phyloP scores from a whole-genome alignment of 2,797 vertebrate genomes.

The Momotus momota region DNA sequence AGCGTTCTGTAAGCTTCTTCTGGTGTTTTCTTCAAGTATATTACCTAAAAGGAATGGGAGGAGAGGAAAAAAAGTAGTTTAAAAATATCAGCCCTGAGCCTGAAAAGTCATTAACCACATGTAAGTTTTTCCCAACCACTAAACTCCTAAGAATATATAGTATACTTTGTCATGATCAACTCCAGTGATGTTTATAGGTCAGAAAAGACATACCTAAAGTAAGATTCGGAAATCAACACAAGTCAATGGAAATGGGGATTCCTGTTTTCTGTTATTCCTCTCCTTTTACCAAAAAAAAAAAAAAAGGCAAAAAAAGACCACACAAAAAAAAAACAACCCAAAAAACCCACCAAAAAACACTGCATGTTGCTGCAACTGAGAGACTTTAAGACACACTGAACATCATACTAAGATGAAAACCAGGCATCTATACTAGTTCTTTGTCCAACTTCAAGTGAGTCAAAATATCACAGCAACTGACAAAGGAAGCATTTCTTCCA shows the following conservation, averaged over 20 bases:
- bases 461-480: background rate
- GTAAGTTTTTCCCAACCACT: background rate
- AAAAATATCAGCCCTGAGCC: background rate
- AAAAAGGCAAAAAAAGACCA: no score
- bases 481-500: background rate
- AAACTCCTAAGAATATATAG: background rate
- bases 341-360: no score
- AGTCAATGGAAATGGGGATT: background rate
- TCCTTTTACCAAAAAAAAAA: background rate
- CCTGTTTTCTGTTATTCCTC: background rate
- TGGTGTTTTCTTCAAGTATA: constrained; percentile 96
- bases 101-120: background rate
- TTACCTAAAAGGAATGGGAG: constrained; percentile 80
- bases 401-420: background rate
- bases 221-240: background rate
- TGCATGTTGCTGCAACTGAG: background rate
- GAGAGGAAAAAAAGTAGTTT: background rate
- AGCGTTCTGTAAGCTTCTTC: constrained; percentile 93
- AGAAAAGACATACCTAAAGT: background rate
- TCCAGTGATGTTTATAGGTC: background rate
- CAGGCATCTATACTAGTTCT: background rate
- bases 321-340: no score
- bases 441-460: background rate
- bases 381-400: background rate
- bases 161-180: background rate